These are phyloP conservation scores for Danio tinwini DNA, from an alignment of 2,797 vertebrate genomes.

Conservation along the genomic window DNA sequence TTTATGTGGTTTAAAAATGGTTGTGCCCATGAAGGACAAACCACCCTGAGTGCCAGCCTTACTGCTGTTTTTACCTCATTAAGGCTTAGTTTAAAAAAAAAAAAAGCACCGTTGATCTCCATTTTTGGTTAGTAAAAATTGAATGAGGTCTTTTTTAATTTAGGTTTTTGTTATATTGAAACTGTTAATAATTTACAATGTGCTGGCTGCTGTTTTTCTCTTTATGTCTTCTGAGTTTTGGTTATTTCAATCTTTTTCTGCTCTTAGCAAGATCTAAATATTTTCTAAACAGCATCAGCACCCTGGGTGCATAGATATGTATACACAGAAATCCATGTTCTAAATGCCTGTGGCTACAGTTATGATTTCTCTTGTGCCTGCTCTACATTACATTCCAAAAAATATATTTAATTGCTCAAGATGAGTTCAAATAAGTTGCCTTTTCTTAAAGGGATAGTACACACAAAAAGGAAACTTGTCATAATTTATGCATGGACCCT, in stretches of 20 bases:
- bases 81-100: too few species aligned
- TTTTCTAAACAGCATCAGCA: not conserved
- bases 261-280: not conserved
- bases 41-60: not conserved
- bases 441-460: not conserved
- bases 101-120: too few species aligned
- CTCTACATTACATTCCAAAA: not conserved
- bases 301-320: not conserved
- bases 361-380: not conserved
- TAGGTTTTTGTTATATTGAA: not conserved
- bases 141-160: not conserved
- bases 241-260: not conserved
- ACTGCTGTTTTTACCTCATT: not conserved
- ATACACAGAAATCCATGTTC: not conserved
- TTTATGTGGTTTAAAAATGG: not conserved
- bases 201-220: not conserved
- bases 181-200: not conserved
- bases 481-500: too few species aligned
- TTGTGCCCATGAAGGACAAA: not conserved
- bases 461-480: too few species aligned
- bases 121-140: not conserved
- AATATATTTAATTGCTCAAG: not conserved
- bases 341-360: constrained; percentile 10
- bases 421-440: not conserved
- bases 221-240: not conserved